Percentiles rank a stretch among this genome's conserved stretches.
Evolutionary conservation across 2,113 vertebrate species (phyloP).

Genomic region (Myanophis thanlyinensis): DNA sequence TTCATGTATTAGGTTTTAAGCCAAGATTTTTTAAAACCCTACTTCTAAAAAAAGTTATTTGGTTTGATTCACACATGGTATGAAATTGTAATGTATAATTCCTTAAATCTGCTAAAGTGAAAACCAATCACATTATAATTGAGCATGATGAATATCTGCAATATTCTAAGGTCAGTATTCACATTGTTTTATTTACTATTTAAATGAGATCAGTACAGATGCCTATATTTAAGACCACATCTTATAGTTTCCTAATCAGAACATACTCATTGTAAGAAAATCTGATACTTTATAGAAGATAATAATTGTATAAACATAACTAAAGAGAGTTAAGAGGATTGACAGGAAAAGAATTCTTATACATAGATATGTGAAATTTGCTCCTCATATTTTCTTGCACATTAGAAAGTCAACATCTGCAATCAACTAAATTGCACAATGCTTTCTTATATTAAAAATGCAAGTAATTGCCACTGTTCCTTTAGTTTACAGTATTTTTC

Average conservation of each 20-base stretch:
- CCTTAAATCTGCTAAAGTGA: background rate
- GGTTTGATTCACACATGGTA: background rate
- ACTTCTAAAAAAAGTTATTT: background rate
- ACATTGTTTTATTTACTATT: background rate
- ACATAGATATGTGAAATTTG: background rate
- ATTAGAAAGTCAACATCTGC: background rate
- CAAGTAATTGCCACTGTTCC: background rate
- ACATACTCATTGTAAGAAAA: background rate
- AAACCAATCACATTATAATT: background rate
- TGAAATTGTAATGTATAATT: background rate
- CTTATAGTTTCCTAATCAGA: background rate
- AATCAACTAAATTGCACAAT: background rate
- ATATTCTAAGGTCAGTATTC: background rate
- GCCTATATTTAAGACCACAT: background rate
- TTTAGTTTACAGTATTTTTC: conserved; percentile 50
- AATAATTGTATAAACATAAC: background rate
- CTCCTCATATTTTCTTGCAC: background rate
- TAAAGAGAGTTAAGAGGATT: background rate
- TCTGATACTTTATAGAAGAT: background rate
- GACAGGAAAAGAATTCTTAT: background rate
- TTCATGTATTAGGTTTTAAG: too few relatives aligned
- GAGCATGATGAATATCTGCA: background rate
- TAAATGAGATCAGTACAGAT: background rate
- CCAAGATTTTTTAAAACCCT: too few relatives aligned
- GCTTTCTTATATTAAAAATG: background rate